A percentile compares a stretch with the other conserved stretches of the same genome.
These are phyloP conservation scores for Cactoblastis cactorum DNA, from an alignment of 2,888 invertebrate species.

Conservation along the genomic window DNA sequence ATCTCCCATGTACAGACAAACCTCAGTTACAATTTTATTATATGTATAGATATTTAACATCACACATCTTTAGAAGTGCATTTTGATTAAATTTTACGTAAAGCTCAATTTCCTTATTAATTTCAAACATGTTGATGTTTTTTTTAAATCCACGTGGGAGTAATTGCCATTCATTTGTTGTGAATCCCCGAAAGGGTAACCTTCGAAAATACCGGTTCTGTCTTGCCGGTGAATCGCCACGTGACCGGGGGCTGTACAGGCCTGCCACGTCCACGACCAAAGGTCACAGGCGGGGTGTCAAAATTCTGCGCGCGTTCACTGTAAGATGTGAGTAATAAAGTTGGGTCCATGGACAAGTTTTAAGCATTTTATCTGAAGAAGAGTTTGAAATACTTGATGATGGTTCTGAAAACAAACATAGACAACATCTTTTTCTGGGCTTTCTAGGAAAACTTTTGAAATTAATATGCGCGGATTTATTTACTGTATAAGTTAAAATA, in stretches of 20 bases:
- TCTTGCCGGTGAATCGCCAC: not conserved
- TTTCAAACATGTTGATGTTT: not conserved
- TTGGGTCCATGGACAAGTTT: not conserved
- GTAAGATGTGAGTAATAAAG: not conserved
- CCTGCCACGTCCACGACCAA: not conserved
- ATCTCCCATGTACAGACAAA: too few species aligned
- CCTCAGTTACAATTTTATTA: too few species aligned
- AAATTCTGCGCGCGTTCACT: not conserved
- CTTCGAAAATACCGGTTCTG: not conserved
- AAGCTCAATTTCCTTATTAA: not conserved
- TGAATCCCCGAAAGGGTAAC: not conserved
- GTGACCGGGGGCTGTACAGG: not conserved
- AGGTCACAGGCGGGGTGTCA: not conserved
- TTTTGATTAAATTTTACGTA: too few species aligned
- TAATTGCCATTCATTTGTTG: not conserved
- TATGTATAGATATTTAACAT: too few species aligned
- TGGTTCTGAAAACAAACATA: too few species aligned
- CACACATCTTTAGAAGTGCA: too few species aligned
- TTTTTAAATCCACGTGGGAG: not conserved
- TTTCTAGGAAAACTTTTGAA: too few species aligned
- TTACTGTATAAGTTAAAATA: too few species aligned
- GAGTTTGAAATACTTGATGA: too few species aligned
- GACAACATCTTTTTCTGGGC: too few species aligned
- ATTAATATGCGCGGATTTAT: too few species aligned
- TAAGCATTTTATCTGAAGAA: not conserved